These are phyloP conservation scores for Helobdella robusta DNA, from an alignment of 2,888 invertebrate genomes.

Conservation along the genomic window DNA sequence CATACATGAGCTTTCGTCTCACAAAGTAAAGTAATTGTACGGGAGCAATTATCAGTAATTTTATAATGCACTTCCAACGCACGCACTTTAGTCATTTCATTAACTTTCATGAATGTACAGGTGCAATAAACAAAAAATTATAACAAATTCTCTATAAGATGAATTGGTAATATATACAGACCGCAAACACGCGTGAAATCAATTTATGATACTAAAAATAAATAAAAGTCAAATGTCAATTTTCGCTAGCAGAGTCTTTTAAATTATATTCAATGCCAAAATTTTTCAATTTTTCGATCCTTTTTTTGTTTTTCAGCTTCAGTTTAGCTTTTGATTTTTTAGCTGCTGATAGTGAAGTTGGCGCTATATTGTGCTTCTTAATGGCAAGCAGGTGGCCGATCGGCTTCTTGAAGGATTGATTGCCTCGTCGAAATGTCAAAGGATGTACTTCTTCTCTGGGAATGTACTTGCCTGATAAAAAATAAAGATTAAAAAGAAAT, in stretches of 20 bases:
- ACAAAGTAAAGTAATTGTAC: too few relatives aligned
- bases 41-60: too few relatives aligned
- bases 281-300: conserved; percentile 27
- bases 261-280: conserved; percentile 30
- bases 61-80: too few relatives aligned
- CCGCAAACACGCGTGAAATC: neutral
- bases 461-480: conserved; percentile 27
- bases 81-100: too few relatives aligned
- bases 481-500: neutral
- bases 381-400: conserved; percentile 20
- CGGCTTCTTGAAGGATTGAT: conserved; percentile 20
- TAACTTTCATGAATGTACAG: too few relatives aligned
- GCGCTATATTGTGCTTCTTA: conserved; percentile 29
- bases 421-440: conserved; percentile 29
- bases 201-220: neutral
- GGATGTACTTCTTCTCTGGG: conserved; percentile 30
- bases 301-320: conserved; percentile 19
- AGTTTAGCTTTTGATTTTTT: conserved; percentile 4
- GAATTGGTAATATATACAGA: neutral
- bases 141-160: neutral
- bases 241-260: neutral
- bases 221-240: conserved; percentile 6
- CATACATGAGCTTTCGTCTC: too few relatives aligned
- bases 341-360: neutral
- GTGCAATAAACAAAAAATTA: neutral